Conservation (phyloP, 2,113 vertebrate species). For the Stomatorhinus ivindoensis region DNA sequence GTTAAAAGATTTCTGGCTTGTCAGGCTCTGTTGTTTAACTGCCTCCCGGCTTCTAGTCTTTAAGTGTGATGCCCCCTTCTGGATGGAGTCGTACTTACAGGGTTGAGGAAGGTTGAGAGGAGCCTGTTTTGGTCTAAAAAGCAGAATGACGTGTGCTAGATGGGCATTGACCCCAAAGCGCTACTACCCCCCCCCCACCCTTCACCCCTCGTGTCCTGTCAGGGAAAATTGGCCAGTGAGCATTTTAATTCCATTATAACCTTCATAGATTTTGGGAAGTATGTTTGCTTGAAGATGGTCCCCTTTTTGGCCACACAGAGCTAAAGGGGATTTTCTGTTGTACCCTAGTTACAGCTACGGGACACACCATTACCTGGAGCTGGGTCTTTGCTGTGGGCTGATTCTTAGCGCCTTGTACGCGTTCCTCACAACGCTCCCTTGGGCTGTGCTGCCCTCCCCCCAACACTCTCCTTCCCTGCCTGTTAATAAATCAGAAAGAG, state of each 20-base stretch:
- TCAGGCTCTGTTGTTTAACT: background rate
- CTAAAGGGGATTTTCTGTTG: too few relatives aligned
- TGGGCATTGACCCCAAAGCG: background rate
- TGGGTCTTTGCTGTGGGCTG: too few relatives aligned
- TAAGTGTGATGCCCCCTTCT: background rate
- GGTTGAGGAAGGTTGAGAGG: background rate
- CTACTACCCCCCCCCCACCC: background rate
- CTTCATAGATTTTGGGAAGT: too few relatives aligned
- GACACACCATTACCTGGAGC: too few relatives aligned
- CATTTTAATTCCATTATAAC: background rate
- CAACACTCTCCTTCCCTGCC: background rate
- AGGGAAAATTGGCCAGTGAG: too few relatives aligned
- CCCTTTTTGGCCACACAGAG: too few relatives aligned
- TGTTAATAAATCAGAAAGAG: background rate
- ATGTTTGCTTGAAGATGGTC: too few relatives aligned
- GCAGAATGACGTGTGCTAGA: background rate
- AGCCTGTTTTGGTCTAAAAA: background rate
- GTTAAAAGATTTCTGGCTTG: background rate
- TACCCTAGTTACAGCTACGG: too few relatives aligned
- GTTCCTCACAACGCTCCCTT: too few relatives aligned
- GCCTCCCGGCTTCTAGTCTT: background rate
- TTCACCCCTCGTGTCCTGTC: too few relatives aligned
- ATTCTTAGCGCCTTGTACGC: background rate
- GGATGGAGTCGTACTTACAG: background rate
- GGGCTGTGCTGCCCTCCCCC: too few relatives aligned